A percentile compares a stretch with the other conserved stretches of the same genome.
phyloP scores from a whole-genome alignment of 2,888 invertebrate genomes.

The Tipula lateralis region DNA sequence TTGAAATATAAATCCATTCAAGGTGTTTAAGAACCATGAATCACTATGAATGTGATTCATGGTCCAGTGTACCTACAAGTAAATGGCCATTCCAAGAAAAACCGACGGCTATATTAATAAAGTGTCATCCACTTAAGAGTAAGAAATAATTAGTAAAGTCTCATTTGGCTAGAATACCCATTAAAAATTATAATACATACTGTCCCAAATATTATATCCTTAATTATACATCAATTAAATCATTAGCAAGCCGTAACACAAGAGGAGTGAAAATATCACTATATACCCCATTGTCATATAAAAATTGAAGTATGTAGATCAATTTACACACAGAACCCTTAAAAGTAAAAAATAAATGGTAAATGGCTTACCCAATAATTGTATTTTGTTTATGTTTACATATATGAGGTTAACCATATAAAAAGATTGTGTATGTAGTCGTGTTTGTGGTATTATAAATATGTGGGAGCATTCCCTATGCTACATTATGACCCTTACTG shows the following conservation, averaged over 20 bases:
- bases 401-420: not conserved
- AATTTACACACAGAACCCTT: not conserved
- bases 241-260: not conserved
- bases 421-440: not conserved
- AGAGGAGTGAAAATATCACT: not conserved
- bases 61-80: no score
- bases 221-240: not conserved
- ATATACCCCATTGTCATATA: not conserved
- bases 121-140: no score
- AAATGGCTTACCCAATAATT: slow-evolving; percentile 19
- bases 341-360: not conserved
- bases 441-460: not conserved
- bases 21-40: no score
- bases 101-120: no score
- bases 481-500: not conserved
- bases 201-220: no score
- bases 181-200: no score
- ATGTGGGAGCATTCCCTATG: not conserved
- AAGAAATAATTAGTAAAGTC: no score
- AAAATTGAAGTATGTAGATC: not conserved
- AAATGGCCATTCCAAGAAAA: no score
- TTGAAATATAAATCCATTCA: no score
- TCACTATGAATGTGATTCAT: no score
- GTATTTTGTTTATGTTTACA: not conserved
- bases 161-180: no score